These are phyloP conservation scores for Trinorchestia longiramus DNA, from an alignment of 1,140 invertebrate species.

Conservation along the genomic window DNA sequence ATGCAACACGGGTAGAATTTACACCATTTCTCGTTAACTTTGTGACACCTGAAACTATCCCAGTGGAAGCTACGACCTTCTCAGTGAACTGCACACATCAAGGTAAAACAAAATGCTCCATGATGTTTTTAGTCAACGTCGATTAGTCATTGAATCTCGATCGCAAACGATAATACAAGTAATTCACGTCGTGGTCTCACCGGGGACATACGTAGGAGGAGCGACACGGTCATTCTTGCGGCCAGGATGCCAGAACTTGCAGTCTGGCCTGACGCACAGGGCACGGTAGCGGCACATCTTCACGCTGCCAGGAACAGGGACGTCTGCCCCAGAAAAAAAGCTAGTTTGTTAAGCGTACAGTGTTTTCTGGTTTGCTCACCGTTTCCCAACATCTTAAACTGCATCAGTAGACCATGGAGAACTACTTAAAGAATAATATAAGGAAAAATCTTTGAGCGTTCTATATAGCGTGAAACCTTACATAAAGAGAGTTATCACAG, in stretches of 20 bases:
- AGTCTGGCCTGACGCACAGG: slow-evolving; percentile 31
- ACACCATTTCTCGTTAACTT: no score
- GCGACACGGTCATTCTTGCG: background rate
- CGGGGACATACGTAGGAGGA: slow-evolving; percentile 23
- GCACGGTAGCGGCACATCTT: slow-evolving; percentile 43
- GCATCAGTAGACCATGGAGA: background rate
- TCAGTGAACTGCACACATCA: no score
- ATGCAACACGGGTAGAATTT: no score
- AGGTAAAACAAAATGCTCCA: no score
- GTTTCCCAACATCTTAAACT: background rate
- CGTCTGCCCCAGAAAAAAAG: background rate
- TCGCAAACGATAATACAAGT: no score
- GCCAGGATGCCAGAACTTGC: slow-evolving; percentile 42
- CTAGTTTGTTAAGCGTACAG: background rate
- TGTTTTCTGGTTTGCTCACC: background rate
- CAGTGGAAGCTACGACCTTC: no score
- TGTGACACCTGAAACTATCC: no score
- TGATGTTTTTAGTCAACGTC: no score
- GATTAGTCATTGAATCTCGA: no score
- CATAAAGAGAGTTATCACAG: no score
- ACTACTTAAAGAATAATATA: background rate
- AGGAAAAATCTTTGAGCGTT: no score
- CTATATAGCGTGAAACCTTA: no score
- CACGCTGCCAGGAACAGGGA: background rate
- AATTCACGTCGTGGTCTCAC: background rate